These are phyloP conservation scores for Rhynchomys soricoides DNA, from an alignment of 2,113 vertebrate genomes.

Conservation along the genomic window DNA sequence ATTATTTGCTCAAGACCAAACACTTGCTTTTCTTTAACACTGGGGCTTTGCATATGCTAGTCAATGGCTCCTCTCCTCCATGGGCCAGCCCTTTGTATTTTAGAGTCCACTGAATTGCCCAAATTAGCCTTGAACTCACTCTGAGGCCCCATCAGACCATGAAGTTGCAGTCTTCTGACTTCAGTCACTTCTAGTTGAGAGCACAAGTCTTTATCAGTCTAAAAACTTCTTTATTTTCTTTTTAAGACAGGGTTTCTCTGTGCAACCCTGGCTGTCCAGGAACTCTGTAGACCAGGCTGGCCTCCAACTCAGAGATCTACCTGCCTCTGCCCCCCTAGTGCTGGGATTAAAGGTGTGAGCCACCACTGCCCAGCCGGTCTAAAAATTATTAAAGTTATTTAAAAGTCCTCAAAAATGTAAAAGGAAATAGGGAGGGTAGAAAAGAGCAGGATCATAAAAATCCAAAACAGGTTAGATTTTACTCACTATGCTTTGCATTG, in stretches of 20 bases:
- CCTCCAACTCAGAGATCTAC: background rate
- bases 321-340: background rate
- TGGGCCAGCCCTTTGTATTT: background rate
- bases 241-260: background rate
- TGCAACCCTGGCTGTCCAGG: background rate
- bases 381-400: constrained; percentile 17
- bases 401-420: constrained; percentile 53
- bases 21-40: background rate
- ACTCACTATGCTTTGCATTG: background rate
- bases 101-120: background rate
- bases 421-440: background rate
- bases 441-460: constrained; percentile 30
- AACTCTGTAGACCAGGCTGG: background rate
- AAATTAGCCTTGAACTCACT: background rate
- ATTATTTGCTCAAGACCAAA: constrained; percentile 40
- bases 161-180: background rate
- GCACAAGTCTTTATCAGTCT: background rate
- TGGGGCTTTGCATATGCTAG: background rate
- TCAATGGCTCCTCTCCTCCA: background rate
- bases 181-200: background rate
- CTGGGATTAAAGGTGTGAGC: background rate
- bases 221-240: background rate
- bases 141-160: background rate
- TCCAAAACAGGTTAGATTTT: constrained; percentile 22
- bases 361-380: background rate